Evolutionary conservation across 2,113 vertebrate genomes (phyloP), one percentile per base, ranked within the genome.

Genomic region (Odocoileus virginianus): DNA sequence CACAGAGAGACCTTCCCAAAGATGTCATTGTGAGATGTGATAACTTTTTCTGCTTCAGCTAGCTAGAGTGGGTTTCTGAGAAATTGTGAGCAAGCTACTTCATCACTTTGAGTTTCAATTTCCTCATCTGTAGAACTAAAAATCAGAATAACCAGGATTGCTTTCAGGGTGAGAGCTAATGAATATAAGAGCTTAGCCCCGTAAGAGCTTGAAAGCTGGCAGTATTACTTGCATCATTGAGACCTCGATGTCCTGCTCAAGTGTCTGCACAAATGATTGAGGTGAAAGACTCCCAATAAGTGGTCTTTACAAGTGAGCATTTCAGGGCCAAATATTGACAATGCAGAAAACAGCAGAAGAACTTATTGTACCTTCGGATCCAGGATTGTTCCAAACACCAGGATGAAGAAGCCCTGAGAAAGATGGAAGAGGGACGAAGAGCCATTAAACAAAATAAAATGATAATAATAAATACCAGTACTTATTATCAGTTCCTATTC

Each of bases 401-500:
- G 96, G 94, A 99, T 98, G 97, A 99, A 99, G 96, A 99, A 99
- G 8, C 99, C 99, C 99, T 99, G 54, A 91, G 52, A 98, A 98
- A 98, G 3, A 84, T 1, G 6, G n/a, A 92, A 81, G 15, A 58
- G 36, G 25, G 19, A 54, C 23, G 36, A 87, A 81, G 36, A 91
- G 4, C 2, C 28, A 82, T 67, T 97, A 67, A 95, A 95, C 10
- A 54, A 93, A 95, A 67, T 27, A 89, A 79, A 8, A 45, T 64
- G 19, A 71, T 5, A n/a, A 40, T 83, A 96, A 60, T 3, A 64
- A 87, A 52, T 12, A 28, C 7, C 5, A 57, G 2, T 3, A 47
- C 30, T 88, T 2, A 9, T 33, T 61, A 64, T 33, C 52, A 55
- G 2, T 40, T 74, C 9, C 36, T 89, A 28, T 78, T 92, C 55